Evolutionary conservation across 1,140 invertebrate genomes (phyloP).

Genomic region (Drosophila micromelanica): DNA sequence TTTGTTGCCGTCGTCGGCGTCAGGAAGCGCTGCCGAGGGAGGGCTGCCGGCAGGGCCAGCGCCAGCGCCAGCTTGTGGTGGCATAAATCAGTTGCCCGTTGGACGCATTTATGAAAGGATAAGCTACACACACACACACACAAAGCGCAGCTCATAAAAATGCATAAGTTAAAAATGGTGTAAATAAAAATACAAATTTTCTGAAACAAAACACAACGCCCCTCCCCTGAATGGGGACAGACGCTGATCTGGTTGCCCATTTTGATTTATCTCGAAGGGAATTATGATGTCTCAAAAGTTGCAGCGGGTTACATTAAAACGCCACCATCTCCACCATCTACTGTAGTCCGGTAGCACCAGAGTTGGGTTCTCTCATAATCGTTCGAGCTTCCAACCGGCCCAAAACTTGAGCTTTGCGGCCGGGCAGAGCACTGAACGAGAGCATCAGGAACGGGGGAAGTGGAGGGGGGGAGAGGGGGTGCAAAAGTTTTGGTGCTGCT

Average conservation of each 20-base stretch:
- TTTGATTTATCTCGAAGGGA: conserved; percentile 78
- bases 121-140: conserved; percentile 49
- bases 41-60: conserved; percentile 48
- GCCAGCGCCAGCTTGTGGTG: conserved; percentile 69
- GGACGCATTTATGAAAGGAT: conserved; percentile 81
- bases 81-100: conserved; percentile 77
- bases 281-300: conserved; percentile 83
- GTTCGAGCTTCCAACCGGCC: conserved; percentile 56
- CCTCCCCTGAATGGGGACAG: neutral
- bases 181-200: conserved; percentile 75
- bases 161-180: conserved; percentile 66
- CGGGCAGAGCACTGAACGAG: neutral
- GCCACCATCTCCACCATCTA: too few relatives aligned
- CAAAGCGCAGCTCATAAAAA: conserved; percentile 65
- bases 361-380: conserved; percentile 62
- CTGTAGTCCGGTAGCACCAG: conserved; percentile 34
- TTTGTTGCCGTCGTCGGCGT: conserved; percentile 59
- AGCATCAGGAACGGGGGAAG: neutral
- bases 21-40: conserved; percentile 61
- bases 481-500: conserved; percentile 57
- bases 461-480: conserved; percentile 14
- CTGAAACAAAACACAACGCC: conserved; percentile 4
- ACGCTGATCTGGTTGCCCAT: conserved; percentile 25
- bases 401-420: conserved; percentile 51
- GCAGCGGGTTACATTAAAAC: conserved; percentile 58